These are phyloP conservation scores for Hafferia zeledoni DNA, from an alignment of 2,797 vertebrate genomes.

Conservation along the genomic window DNA sequence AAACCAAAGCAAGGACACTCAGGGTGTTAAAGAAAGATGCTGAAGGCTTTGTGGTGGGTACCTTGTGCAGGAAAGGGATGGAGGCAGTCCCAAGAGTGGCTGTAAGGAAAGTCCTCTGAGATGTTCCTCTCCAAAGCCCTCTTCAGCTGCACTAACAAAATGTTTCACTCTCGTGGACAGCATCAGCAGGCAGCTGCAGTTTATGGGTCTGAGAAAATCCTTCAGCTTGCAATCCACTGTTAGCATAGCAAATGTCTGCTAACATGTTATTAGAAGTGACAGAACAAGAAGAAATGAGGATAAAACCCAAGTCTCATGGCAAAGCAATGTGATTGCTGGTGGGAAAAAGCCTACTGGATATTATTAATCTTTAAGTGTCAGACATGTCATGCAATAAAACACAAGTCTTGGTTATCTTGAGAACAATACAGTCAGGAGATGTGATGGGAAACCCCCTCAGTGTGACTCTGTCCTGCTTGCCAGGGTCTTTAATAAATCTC, in stretches of 20 bases:
- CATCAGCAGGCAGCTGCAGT: not conserved
- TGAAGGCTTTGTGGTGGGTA: not conserved
- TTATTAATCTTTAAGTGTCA: slow-evolving; percentile 25
- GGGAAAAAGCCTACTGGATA: slow-evolving; percentile 24
- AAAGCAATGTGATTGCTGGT: not conserved
- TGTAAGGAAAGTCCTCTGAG: not conserved
- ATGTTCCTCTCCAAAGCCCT: not conserved
- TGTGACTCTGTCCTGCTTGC: not conserved
- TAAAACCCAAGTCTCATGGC: not conserved
- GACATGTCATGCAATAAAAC: slow-evolving; percentile 41
- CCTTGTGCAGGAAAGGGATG: not conserved
- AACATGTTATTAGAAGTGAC: not conserved
- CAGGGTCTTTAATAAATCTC: slow-evolving; percentile 2
- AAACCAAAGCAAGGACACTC: not conserved
- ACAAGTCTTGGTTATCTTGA: slow-evolving; percentile 7
- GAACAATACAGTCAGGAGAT: not conserved
- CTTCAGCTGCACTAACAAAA: not conserved
- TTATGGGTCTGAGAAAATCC: not conserved
- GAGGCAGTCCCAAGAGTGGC: not conserved
- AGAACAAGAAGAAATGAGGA: not conserved
- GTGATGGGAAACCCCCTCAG: not conserved
- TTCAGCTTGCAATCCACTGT: rapidly evolving
- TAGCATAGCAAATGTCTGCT: not conserved
- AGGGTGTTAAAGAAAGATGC: not conserved
- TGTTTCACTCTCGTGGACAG: not conserved